These are phyloP conservation scores for Macrosiphum euphorbiae DNA, from an alignment of 2,888 invertebrate genomes.

Conservation along the genomic window DNA sequence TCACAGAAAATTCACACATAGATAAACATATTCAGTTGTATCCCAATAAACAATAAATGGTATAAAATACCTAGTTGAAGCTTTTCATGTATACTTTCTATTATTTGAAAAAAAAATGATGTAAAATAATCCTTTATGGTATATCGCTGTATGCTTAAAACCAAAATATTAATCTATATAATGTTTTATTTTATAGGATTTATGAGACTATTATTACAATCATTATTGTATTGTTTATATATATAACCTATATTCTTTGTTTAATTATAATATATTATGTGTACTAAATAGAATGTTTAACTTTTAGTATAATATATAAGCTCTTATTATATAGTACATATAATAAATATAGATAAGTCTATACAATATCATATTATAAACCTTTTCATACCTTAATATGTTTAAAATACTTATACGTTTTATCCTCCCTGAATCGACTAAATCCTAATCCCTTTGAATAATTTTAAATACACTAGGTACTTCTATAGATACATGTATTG, in stretches of 20 bases:
- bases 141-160: background rate
- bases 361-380: background rate
- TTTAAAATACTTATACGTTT: background rate
- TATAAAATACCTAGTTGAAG: background rate
- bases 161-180: background rate
- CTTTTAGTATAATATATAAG: background rate
- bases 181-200: background rate
- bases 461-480: background rate
- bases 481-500: background rate
- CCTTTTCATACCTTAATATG: background rate
- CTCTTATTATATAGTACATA: background rate
- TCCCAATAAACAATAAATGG: background rate
- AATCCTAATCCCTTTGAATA: background rate
- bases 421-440: background rate
- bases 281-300: background rate
- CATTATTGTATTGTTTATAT: background rate
- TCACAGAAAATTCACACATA: background rate
- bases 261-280: background rate
- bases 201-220: background rate
- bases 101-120: background rate
- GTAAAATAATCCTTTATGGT: background rate
- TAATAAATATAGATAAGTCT: background rate
- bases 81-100: background rate
- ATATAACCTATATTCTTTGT: background rate
- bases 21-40: background rate